Evolutionary conservation across 2,888 invertebrate genomes (phyloP).

Genomic region (Laspeyria flexula): DNA sequence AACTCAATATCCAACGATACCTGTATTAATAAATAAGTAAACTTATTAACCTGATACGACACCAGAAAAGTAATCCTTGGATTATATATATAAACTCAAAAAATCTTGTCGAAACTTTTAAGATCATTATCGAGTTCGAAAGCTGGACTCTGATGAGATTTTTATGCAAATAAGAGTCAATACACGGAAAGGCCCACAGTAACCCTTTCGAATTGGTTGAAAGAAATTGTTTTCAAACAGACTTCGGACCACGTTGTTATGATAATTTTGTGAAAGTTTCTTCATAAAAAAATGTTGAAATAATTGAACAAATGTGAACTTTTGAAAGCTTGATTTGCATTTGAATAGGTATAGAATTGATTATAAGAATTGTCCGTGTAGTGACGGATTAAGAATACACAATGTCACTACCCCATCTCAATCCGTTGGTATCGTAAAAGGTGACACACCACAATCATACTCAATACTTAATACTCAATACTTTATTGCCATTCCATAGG

Average conservation of each 20-base stretch:
- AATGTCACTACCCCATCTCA: no score
- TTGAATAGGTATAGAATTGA: slow-evolving; percentile 10
- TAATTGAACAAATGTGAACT: slow-evolving; percentile 19
- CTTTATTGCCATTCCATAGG: no score
- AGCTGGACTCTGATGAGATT: slow-evolving; percentile 55
- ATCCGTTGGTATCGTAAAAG: no score
- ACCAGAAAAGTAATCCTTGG: slow-evolving; percentile 19
- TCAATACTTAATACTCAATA: no score
- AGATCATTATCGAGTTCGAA: slow-evolving; percentile 45
- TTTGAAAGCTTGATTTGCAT: slow-evolving; percentile 24
- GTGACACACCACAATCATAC: no score
- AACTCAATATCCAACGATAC: slow-evolving; percentile 8
- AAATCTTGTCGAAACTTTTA: slow-evolving; percentile 42
- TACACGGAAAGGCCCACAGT: slow-evolving; percentile 56
- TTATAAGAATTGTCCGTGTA: not conserved
- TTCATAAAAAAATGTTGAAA: slow-evolving; percentile 25
- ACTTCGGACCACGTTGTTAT: slow-evolving; percentile 60
- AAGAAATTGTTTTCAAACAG: slow-evolving; percentile 65
- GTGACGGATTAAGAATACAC: no score
- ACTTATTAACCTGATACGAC: slow-evolving; percentile 26
- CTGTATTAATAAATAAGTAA: slow-evolving; percentile 32
- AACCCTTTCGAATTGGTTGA: slow-evolving; percentile 60
- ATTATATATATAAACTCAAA: slow-evolving; percentile 23
- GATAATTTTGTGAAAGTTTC: slow-evolving; percentile 74
- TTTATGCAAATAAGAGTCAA: slow-evolving; percentile 65